Conservation (phyloP, 1,140 invertebrate genomes). For the Tachypleus tridentatus region DNA sequence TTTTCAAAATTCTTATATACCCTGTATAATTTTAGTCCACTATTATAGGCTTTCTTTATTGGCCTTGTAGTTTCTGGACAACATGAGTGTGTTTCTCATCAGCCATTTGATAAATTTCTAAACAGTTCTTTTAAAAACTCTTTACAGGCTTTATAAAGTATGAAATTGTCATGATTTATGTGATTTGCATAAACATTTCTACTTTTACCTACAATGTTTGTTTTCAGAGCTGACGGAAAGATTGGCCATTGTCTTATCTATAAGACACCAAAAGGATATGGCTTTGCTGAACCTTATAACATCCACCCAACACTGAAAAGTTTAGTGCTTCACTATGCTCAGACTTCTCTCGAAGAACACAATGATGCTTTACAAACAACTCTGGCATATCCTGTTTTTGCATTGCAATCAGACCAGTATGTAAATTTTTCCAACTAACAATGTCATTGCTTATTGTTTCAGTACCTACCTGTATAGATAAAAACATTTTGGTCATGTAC, state of each 20-base stretch:
- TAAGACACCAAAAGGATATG: slow-evolving; percentile 69
- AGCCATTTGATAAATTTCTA: no score
- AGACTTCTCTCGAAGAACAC: slow-evolving; percentile 86
- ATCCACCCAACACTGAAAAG: slow-evolving; percentile 70
- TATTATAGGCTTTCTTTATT: no score
- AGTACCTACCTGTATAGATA: no score
- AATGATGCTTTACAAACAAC: slow-evolving; percentile 78
- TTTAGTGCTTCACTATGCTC: slow-evolving; percentile 81
- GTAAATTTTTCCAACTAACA: background rate
- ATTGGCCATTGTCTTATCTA: slow-evolving; percentile 89
- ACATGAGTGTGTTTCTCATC: no score
- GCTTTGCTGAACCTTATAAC: slow-evolving; percentile 88
- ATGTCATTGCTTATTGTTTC: background rate
- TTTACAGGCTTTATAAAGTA: no score
- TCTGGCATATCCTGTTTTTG: slow-evolving; percentile 55
- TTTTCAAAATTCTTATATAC: no score
- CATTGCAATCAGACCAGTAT: slow-evolving; percentile 8
- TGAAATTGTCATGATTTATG: no score
- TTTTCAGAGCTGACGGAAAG: slow-evolving; percentile 50
- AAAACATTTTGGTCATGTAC: no score
- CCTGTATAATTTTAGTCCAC: no score
- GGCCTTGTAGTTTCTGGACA: no score
- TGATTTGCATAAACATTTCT: background rate
- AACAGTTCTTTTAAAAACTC: no score
- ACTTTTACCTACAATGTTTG: slow-evolving; percentile 1